A percentile compares a stretch with the other conserved stretches of the same genome.
Conservation (phyloP, 2,797 vertebrate species). For the Arrhamphus sclerolepis region DNA sequence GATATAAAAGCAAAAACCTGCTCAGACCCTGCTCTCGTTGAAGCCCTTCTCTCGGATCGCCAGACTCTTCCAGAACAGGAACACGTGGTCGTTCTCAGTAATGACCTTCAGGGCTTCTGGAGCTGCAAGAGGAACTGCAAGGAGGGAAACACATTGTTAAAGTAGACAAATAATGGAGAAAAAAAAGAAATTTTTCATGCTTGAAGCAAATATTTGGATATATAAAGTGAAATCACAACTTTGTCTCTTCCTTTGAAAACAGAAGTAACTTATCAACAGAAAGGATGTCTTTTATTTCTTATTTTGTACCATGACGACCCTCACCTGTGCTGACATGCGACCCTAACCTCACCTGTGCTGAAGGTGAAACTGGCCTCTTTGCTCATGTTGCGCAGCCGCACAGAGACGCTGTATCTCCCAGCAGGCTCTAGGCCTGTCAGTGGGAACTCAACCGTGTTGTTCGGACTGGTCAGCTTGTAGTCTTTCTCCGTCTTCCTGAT, state of each 20-base stretch:
- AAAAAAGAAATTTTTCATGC: no score
- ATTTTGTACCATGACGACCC: no score
- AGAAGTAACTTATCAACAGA: no score
- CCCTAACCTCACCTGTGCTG: slow-evolving; percentile 90
- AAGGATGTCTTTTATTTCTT: no score
- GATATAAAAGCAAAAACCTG: no score
- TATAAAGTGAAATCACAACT: no score
- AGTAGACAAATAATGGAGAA: no score
- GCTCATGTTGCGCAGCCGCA: slow-evolving; percentile 97
- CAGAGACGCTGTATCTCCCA: slow-evolving; percentile 90
- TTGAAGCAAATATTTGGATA: no score
- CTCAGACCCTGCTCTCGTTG: slow-evolving; percentile 89
- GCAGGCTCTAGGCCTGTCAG: slow-evolving; percentile 89
- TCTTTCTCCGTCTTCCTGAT: slow-evolving; percentile 87
- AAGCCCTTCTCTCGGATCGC: slow-evolving; percentile 91
- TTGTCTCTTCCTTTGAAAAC: no score
- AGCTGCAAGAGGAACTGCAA: slow-evolving; percentile 87
- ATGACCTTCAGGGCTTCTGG: slow-evolving; percentile 95
- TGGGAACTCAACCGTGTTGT: slow-evolving; percentile 92
- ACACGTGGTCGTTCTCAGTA: slow-evolving; percentile 90
- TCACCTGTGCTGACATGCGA: no score
- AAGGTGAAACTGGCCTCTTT: slow-evolving; percentile 92
- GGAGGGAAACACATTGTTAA: no score
- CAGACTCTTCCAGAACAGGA: slow-evolving; percentile 96
- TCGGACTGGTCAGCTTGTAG: slow-evolving; percentile 89